Evolutionary conservation across 2,113 vertebrate species (phyloP).

Genomic region (rat (Rattus norvegicus)): GRCr8 NC_086025.1:130680001-130680500

Average conservation of each 20-base stretch:
- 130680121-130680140: neutral
- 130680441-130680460: conserved; percentile 41
- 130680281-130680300: too few relatives aligned
- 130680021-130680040: neutral
- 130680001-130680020: too few relatives aligned
- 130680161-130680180: neutral
- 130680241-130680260: too few relatives aligned
- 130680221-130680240: neutral
- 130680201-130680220: neutral
- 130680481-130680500: conserved; percentile 35
- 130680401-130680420: too few relatives aligned
- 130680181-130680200: neutral
- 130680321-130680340: too few relatives aligned
- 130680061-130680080: neutral
- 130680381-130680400: too few relatives aligned
- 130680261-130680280: too few relatives aligned
- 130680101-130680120: neutral
- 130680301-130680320: too few relatives aligned
- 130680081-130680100: conserved; percentile 37
- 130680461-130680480: neutral
- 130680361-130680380: too few relatives aligned
- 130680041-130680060: conserved; percentile 16
- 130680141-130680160: conserved; percentile 56
- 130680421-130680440: neutral
- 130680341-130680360: too few relatives aligned